Evolutionary conservation across 2,888 invertebrate species (phyloP).

Genomic region (Watsonalla cultraria): DNA sequence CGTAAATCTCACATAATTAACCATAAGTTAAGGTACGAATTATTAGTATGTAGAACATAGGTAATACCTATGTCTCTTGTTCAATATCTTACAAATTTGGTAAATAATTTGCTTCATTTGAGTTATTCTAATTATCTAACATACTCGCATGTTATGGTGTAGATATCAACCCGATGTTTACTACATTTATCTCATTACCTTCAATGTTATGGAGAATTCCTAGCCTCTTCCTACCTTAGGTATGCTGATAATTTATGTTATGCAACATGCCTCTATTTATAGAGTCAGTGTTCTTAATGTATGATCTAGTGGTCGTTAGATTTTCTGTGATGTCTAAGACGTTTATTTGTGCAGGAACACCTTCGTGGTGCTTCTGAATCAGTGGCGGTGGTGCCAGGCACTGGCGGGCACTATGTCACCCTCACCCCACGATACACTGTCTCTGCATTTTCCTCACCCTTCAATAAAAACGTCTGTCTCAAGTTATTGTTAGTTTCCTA

Average conservation of each 20-base stretch:
- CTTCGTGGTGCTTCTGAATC: constrained; percentile 25
- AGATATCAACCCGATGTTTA: neutral
- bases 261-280: neutral
- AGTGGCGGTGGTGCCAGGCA: constrained; percentile 62
- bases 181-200: neutral
- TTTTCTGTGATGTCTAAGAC: constrained; percentile 4
- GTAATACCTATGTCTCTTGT: too few relatives aligned
- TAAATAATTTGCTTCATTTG: too few relatives aligned
- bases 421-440: constrained; percentile 47
- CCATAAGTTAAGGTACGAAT: neutral
- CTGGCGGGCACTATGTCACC: constrained; percentile 48
- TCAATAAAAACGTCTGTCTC: constrained; percentile 27
- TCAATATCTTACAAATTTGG: too few relatives aligned
- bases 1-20: neutral
- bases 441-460: constrained; percentile 34
- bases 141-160: too few relatives aligned
- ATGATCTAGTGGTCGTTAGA: neutral
- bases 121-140: neutral
- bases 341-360: constrained; percentile 24
- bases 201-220: neutral
- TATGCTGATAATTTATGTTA: neutral
- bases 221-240: neutral
- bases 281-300: neutral
- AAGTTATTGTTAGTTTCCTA: constrained; percentile 22
- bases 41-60: too few relatives aligned